These are phyloP conservation scores for Cyrtorhinus lividipennis DNA, from an alignment of 1,140 invertebrate species.

Conservation along the genomic window DNA sequence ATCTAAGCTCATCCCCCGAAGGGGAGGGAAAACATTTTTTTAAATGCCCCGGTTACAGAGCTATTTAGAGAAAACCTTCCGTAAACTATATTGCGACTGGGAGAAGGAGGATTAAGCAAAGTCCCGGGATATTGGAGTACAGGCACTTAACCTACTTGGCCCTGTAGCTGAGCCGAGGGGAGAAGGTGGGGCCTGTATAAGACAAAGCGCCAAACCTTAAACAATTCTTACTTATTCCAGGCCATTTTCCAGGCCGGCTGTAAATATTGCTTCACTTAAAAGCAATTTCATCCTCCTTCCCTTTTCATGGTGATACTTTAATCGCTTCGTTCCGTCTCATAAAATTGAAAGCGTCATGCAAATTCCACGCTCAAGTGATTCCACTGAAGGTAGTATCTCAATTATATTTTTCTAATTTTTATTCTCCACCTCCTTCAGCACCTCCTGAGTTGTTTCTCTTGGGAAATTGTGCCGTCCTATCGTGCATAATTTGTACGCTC, in stretches of 20 bases:
- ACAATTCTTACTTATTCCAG: slow-evolving; percentile 7
- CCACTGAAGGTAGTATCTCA: too few relatives aligned
- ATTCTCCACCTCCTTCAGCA: too few relatives aligned
- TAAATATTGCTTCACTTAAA: slow-evolving; percentile 9
- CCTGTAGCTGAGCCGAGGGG: neutral
- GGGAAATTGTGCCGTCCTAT: too few relatives aligned
- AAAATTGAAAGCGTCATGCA: neutral
- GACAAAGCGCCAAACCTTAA: slow-evolving; percentile 6
- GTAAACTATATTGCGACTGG: slow-evolving; percentile 5
- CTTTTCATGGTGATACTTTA: neutral
- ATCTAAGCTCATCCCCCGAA: neutral
- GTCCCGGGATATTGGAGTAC: slow-evolving; percentile 1
- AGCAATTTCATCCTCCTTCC: slow-evolving; percentile 1
- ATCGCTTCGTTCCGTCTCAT: neutral
- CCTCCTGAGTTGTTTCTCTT: too few relatives aligned
- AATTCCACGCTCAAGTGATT: neutral
- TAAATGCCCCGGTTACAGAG: neutral
- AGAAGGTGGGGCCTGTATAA: neutral
- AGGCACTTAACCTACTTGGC: slow-evolving; percentile 9
- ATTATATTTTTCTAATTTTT: too few relatives aligned
- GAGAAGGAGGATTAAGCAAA: slow-evolving; percentile 7
- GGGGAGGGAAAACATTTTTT: neutral
- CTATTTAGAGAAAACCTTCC: slow-evolving; percentile 6
- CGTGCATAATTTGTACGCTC: too few relatives aligned
- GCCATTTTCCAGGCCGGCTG: slow-evolving; percentile 5